These are phyloP conservation scores for Myripristis jacobus DNA, from an alignment of 2,797 vertebrate genomes.

Conservation along the genomic window DNA sequence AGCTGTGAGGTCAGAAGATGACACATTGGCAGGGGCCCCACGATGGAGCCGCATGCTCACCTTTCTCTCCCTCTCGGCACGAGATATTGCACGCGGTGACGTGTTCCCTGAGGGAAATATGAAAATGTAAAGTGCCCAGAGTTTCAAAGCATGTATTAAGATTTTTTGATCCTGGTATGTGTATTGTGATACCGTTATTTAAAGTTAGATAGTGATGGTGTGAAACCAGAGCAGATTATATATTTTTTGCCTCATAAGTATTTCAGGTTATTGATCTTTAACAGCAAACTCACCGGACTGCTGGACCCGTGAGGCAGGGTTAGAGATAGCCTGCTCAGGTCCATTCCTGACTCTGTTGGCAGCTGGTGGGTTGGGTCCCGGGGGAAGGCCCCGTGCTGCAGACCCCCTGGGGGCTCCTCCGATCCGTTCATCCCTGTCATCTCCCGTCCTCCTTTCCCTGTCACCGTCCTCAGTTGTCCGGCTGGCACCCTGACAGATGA, in stretches of 20 bases:
- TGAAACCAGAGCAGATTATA: neutral
- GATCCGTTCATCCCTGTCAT: constrained; percentile 93
- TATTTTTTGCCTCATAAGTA: neutral
- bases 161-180: no score
- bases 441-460: constrained; percentile 88
- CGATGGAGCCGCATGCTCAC: constrained; percentile 98
- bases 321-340: constrained; percentile 91
- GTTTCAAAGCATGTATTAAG: no score
- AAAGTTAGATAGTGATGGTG: no score
- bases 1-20: constrained; percentile 95
- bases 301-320: constrained; percentile 92
- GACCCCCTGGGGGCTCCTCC: constrained; percentile 91
- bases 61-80: constrained; percentile 96
- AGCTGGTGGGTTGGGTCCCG: constrained; percentile 88
- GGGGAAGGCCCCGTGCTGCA: constrained; percentile 88
- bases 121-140: neutral
- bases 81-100: constrained; percentile 94
- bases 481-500: constrained; percentile 87
- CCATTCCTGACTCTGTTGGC: constrained; percentile 92
- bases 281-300: constrained; percentile 88
- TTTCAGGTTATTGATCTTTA: neutral
- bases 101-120: constrained; percentile 88
- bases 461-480: constrained; percentile 93
- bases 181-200: no score
- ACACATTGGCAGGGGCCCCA: constrained; percentile 94